Evolutionary conservation across 2,113 vertebrate species (phyloP).

Genomic region (Lophotis ruficrista): DNA sequence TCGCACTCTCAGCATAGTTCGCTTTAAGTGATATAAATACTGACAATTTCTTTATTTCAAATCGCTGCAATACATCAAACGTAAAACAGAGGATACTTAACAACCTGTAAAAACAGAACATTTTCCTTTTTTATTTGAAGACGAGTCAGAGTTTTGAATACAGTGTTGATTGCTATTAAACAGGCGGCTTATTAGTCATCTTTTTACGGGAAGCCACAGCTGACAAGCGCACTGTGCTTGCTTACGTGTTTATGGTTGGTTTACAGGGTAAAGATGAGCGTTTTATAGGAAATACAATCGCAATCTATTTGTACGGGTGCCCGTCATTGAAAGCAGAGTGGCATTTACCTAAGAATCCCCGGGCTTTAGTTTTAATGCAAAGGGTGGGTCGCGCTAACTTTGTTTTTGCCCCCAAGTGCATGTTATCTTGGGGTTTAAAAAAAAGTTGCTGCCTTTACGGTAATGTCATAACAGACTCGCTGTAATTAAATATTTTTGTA

Average conservation of each 20-base stretch:
- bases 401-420: constrained; percentile 65
- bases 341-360: not conserved
- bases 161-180: constrained; percentile 32
- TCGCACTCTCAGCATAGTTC: constrained; percentile 54
- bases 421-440: constrained; percentile 61
- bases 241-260: constrained; percentile 4
- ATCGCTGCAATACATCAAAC: constrained; percentile 54
- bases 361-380: constrained; percentile 20
- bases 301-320: not conserved
- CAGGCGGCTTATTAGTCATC: constrained; percentile 27
- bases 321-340: not conserved
- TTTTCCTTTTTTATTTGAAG: constrained; percentile 46
- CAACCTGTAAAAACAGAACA: constrained; percentile 63
- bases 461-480: constrained; percentile 81
- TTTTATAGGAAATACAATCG: not conserved
- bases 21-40: constrained; percentile 67
- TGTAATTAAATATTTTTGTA: constrained; percentile 84
- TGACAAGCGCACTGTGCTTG: constrained; percentile 11
- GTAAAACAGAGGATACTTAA: constrained; percentile 66
- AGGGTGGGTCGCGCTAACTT: constrained; percentile 51
- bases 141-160: constrained; percentile 41
- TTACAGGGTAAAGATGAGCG: not conserved
- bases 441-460: constrained; percentile 63
- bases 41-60: constrained; percentile 65
- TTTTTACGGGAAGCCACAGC: not conserved